Evolutionary conservation across 2,797 vertebrate species (phyloP), one percentile per base, ranked within the genome.

Genomic region (Oreonectes daqikongensis): DNA sequence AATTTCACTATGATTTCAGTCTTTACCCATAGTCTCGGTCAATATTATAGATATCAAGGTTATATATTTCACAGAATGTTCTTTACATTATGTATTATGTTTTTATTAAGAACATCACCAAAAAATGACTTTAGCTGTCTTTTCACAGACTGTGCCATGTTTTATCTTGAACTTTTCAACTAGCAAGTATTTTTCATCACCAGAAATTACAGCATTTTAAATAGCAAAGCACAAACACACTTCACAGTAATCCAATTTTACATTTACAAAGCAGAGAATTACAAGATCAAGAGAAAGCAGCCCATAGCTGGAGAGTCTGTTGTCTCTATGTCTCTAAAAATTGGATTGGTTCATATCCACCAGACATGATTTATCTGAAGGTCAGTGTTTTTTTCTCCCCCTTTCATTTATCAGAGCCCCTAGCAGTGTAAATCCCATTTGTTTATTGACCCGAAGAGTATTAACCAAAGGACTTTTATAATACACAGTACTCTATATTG

Each of bases 291-390:
- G 67, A 22, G 0, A 55, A 17, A 69, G 30, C 11, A 67, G 9
- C 24, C 12, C 46, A 53, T 7, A 53, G 17, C 15, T 40, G 38
- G 20, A 18, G 14, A 24, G 14, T 57, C 38, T 53, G 14, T 18
- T 53, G 24, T 57, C 52, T 57, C 68, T 18, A 24, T 26, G 15
- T n/a, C 9, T 57, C 9, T 15, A 55, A 2, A 17, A 26, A 55
- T 69, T 68, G 65, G 44, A 44, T 48, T 50, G 26, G 11, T 50
- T 67, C 44, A 20, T 30, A n/a, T n/a, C n/a, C n/a, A n/a, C n/a
- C n/a, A n/a, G n/a, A n/a, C n/a, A n/a, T n/a, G n/a, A 4, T n/a
- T 6, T 50, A 32, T 50, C 15, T 68, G 18, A 48, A 68, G 28
- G 46, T 52, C 48, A 9, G 20, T 22, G 2, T 28, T 46, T 22